Conservation (phyloP, 2,797 vertebrate species). For the Uromys caudimaculatus region DNA sequence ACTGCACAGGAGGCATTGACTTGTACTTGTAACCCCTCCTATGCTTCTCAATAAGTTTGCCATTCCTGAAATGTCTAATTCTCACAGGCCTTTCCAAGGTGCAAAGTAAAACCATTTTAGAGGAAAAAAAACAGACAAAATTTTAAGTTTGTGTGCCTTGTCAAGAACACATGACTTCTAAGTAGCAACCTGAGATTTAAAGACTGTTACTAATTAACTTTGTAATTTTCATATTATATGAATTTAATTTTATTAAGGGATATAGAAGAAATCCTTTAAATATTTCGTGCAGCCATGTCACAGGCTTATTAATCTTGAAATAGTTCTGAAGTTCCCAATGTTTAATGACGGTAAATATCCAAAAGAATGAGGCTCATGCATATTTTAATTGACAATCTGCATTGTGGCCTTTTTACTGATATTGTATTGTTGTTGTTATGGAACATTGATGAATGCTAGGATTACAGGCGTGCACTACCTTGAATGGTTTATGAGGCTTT, state of each 20-base stretch:
- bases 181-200: not conserved
- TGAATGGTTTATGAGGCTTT: not conserved
- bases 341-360: not conserved
- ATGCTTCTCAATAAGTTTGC: not conserved
- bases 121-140: not conserved
- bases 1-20: not conserved
- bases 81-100: not conserved
- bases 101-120: not conserved
- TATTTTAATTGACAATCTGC: not conserved
- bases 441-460: not conserved
- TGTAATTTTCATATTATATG: not conserved
- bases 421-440: not conserved
- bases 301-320: conserved; percentile 37
- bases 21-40: not conserved
- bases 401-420: not conserved
- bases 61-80: not conserved
- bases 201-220: not conserved
- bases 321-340: not conserved
- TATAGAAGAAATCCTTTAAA: not conserved
- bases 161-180: not conserved
- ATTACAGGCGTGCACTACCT: not conserved
- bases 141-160: not conserved
- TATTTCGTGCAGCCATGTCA: not conserved
- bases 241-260: not conserved
- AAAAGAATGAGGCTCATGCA: not conserved